phyloP scores from a whole-genome alignment of 1,140 invertebrate genomes.

The Phortica variegata region DNA sequence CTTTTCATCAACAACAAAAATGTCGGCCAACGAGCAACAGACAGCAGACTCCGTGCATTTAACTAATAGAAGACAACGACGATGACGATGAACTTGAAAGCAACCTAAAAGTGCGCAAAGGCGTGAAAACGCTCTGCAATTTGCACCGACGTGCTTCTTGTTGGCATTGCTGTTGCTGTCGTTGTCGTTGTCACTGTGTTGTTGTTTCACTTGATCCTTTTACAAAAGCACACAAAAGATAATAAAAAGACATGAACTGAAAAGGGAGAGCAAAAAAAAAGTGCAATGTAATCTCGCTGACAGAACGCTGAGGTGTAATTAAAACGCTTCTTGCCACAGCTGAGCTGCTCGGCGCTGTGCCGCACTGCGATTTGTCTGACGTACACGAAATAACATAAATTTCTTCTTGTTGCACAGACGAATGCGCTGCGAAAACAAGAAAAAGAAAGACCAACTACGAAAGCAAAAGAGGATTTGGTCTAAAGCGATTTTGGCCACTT shows the following conservation, averaged over 20 bases:
- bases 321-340: slow-evolving; percentile 27
- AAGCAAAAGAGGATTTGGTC: slow-evolving; percentile 4
- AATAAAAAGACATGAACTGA: not conserved
- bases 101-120: slow-evolving; percentile 42
- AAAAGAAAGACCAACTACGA: no score
- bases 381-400: slow-evolving; percentile 21
- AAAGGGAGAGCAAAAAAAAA: slow-evolving; percentile 2
- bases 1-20: no score
- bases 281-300: not conserved
- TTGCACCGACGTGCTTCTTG: slow-evolving; percentile 42
- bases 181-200: no score
- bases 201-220: no score
- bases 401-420: slow-evolving; percentile 27
- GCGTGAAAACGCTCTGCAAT: slow-evolving; percentile 49
- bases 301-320: slow-evolving; percentile 33
- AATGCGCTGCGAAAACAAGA: slow-evolving; percentile 5
- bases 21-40: no score
- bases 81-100: not conserved
- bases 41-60: not conserved
- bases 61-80: not conserved
- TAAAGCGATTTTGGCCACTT: not conserved
- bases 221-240: slow-evolving; percentile 1
- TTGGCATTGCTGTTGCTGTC: no score
- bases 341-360: slow-evolving; percentile 21
- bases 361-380: slow-evolving; percentile 3